Percentiles rank a stretch among this genome's conserved stretches.
phyloP scores from a whole-genome alignment of 2,113 vertebrate species.

The Syrmaticus mikado region DNA sequence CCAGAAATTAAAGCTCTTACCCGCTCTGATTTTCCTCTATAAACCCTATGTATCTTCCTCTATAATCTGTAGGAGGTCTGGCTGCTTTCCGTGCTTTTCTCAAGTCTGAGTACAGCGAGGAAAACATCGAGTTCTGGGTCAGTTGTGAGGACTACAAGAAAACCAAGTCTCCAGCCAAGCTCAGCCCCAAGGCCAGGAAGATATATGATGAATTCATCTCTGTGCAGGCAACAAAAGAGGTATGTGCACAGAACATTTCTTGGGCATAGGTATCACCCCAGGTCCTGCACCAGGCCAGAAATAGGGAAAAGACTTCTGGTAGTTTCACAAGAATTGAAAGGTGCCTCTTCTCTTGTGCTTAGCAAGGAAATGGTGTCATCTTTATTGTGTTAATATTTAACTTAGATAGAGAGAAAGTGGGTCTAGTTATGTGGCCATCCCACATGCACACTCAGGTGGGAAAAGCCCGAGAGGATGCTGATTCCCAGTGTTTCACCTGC shows the following conservation, averaged over 20 bases:
- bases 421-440: not conserved
- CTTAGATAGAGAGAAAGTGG: not conserved
- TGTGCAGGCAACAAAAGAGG: slow-evolving; percentile 88
- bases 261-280: not conserved
- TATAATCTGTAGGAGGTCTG: slow-evolving; percentile 79
- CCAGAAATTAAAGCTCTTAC: not conserved
- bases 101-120: slow-evolving; percentile 91
- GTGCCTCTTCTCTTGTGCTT: not conserved
- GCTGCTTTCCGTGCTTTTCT: slow-evolving; percentile 86
- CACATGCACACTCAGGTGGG: not conserved
- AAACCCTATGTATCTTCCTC: not conserved
- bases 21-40: not conserved
- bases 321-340: not conserved
- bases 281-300: not conserved
- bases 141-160: slow-evolving; percentile 91
- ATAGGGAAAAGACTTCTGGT: not conserved
- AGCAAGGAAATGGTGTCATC: not conserved
- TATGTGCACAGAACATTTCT: slow-evolving; percentile 38
- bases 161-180: slow-evolving; percentile 74
- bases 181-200: slow-evolving; percentile 82
- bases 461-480: not conserved
- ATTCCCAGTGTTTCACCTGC: not conserved
- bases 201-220: slow-evolving; percentile 89
- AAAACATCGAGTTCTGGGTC: slow-evolving; percentile 93
- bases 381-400: not conserved